Base-by-base conservation (phyloP, 2,797 vertebrate species). In the Numenius phaeopus region DNA sequence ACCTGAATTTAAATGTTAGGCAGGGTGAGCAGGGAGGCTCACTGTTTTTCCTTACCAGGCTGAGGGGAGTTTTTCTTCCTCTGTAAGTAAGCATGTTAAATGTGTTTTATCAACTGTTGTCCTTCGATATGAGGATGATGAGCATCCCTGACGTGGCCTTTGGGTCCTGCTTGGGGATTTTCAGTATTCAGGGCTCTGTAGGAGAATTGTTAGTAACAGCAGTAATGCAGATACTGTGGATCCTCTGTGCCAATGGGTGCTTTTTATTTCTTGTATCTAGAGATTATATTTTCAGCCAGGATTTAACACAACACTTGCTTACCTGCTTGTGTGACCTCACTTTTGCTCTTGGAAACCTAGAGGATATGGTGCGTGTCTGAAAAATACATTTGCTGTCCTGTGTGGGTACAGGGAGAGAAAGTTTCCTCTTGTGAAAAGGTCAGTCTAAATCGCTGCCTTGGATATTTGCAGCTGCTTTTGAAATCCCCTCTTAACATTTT, bases 21-120 rank as follows among this genome's bases (percentile, higher is more conserved):
- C 22, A 4, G 13, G 30, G 10, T 4, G 3, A 5, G 29, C 5
- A 19, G 13, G 2, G 5, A 1, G 1, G 9, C 26, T 90, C 30
- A 10, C 44, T 86, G 6, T 42, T 82, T 71, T 6, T 73, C 13
- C 30, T 69, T 85, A 18, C 4, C 7, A 26, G 32, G 11, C 30
- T 76, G 39, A 83, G 47, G 54, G 37, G 44, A 83, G 27, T n/a
- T 76, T 4, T 32, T 65, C 5, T 55, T 75, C 7, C 18, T 7
- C 20, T 71, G 23, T 7, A 2, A 64, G 1, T 26, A 44, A 46
- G 17, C 61, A 29, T 64, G 1, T 13, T 30, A 42, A 30, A 32
- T 40, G 29, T 64, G 29, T 27, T 80, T 72, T 34, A 37, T 42
- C 9, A n/a, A 10, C 32, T 69, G 64, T 77, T 49, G 7, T 81